Conservation (phyloP, 2,888 invertebrate genomes). For the Heteromyza rotundicornis region DNA sequence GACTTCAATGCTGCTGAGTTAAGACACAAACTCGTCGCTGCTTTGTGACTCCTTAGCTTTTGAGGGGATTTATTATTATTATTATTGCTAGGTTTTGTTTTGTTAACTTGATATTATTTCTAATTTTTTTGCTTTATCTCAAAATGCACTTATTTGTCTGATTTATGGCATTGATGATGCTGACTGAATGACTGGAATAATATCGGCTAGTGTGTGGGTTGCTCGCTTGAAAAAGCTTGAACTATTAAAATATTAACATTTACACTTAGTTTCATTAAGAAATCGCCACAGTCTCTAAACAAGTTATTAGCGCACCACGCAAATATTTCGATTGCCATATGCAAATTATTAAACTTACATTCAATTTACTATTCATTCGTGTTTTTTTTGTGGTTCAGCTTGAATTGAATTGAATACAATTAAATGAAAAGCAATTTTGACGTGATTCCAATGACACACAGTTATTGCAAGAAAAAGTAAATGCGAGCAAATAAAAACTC, state of each 20-base stretch:
- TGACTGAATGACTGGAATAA: neutral
- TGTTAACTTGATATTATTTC: neutral
- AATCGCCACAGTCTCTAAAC: constrained; percentile 29
- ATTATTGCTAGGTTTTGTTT: no score
- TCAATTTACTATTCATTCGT: constrained; percentile 5
- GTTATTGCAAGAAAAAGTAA: constrained; percentile 45
- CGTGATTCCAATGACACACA: constrained; percentile 48
- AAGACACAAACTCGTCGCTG: constrained; percentile 40
- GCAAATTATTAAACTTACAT: constrained; percentile 36
- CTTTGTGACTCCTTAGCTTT: no score
- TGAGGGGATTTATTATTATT: no score
- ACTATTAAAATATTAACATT: constrained; percentile 26
- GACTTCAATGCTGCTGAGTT: constrained; percentile 41
- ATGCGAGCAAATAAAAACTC: constrained; percentile 26
- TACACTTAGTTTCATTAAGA: constrained; percentile 41
- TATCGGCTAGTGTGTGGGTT: constrained; percentile 28
- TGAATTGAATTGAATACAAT: neutral
- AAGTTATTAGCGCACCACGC: constrained; percentile 37
- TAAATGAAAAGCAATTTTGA: constrained; percentile 14
- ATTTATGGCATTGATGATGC: constrained; percentile 41
- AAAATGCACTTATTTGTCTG: constrained; percentile 45
- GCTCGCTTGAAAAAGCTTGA: constrained; percentile 16
- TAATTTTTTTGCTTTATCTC: neutral
- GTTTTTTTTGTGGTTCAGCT: no score
- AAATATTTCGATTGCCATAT: constrained; percentile 38